Conservation (phyloP, 2,888 invertebrate genomes). For the Cerceris rybyensis region DNA sequence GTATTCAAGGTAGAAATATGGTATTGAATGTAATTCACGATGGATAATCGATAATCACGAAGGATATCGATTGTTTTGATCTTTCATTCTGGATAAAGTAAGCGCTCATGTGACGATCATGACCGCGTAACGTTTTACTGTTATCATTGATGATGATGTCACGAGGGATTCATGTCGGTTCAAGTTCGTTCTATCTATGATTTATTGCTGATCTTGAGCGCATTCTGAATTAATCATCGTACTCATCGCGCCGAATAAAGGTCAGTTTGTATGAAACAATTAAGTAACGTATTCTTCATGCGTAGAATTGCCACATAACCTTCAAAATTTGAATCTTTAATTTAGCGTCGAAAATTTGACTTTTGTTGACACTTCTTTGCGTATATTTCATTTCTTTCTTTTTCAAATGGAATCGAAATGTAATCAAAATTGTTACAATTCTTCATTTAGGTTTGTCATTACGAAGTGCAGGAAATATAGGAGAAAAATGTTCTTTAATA, state of each 20-base stretch:
- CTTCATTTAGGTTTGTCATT: no score
- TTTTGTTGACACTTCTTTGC: no score
- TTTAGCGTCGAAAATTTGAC: no score
- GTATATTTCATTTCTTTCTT: neutral
- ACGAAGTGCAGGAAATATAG: no score
- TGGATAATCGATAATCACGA: neutral
- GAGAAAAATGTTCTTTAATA: no score
- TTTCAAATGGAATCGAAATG: neutral
- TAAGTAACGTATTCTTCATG: neutral
- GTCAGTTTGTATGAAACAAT: neutral
- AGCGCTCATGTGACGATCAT: neutral
- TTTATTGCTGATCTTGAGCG: conserved; percentile 35
- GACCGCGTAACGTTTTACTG: conserved; percentile 22
- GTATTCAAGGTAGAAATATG: neutral
- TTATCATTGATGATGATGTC: conserved; percentile 16
- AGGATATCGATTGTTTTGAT: neutral
- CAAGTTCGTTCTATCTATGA: conserved; percentile 8
- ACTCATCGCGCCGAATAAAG: neutral
- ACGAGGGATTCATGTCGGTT: conserved; percentile 2
- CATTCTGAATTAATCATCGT: conserved; percentile 32
- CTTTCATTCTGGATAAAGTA: neutral
- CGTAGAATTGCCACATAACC: neutral
- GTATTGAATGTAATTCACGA: neutral
- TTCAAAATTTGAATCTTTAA: neutral
- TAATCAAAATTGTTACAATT: neutral